Evolutionary conservation across 2,888 invertebrate species (phyloP).

Genomic region (Thelaira solivaga): DNA sequence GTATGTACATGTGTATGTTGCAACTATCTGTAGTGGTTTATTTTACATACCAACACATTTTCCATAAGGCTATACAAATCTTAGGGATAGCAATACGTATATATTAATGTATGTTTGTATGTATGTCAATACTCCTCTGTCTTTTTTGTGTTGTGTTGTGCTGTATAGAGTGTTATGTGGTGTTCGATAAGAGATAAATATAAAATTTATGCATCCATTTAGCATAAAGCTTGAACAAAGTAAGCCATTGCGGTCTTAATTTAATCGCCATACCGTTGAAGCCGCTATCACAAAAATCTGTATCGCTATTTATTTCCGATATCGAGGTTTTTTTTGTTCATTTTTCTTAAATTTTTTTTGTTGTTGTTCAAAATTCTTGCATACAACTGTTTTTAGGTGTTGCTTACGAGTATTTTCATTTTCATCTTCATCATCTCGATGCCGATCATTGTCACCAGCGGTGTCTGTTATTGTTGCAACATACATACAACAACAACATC

Average conservation of each 20-base stretch:
- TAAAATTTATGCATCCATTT: slow-evolving; percentile 65
- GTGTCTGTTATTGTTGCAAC: not conserved
- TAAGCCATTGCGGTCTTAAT: slow-evolving; percentile 63
- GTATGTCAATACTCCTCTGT: slow-evolving; percentile 12
- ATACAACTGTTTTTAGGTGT: not conserved
- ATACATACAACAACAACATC: too few species aligned
- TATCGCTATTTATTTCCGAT: slow-evolving; percentile 62
- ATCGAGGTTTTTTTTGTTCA: too few species aligned
- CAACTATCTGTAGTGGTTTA: not conserved
- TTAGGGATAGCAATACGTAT: too few species aligned
- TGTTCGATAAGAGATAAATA: slow-evolving; percentile 64
- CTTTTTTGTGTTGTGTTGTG: not conserved
- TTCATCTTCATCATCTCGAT: not conserved
- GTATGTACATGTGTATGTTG: not conserved
- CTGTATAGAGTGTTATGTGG: slow-evolving; percentile 19
- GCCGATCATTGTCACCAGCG: not conserved
- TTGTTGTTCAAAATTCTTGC: too few species aligned
- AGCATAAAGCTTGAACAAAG: slow-evolving; percentile 63
- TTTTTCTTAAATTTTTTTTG: too few species aligned
- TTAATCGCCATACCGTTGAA: slow-evolving; percentile 61
- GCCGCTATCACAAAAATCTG: slow-evolving; percentile 61
- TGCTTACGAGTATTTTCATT: not conserved
- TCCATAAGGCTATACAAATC: not conserved
- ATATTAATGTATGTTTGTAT: not conserved
- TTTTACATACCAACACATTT: not conserved